phyloP scores from a whole-genome alignment of 2,888 invertebrate species.

The Clunio marinus region DNA sequence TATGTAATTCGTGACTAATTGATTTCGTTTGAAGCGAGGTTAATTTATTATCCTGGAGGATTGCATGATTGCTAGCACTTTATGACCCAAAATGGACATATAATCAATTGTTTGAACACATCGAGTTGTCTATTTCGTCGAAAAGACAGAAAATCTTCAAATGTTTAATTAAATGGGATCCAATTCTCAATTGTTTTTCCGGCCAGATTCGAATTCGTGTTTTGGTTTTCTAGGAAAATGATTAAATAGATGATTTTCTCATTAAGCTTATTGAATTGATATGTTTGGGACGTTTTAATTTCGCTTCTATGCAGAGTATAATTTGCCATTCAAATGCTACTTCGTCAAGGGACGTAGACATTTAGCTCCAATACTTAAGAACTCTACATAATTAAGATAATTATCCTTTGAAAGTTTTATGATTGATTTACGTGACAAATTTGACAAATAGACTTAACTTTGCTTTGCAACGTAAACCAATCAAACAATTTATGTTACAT shows the following conservation, averaged over 20 bases:
- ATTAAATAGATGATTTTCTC: constrained; percentile 26
- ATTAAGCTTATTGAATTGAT: constrained; percentile 30
- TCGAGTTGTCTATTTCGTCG: background rate
- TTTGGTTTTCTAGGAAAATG: constrained; percentile 11
- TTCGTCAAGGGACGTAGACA: background rate
- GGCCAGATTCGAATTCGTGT: background rate
- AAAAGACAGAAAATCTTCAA: constrained; percentile 12
- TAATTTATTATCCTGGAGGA: too few species aligned
- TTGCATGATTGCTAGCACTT: constrained; percentile 24
- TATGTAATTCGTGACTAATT: constrained; percentile 36
- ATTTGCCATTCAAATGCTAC: too few species aligned
- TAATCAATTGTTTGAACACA: constrained; percentile 15
- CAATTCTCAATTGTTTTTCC: background rate
- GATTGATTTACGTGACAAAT: constrained; percentile 35
- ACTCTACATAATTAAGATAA: constrained; percentile 5
- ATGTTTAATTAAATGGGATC: constrained; percentile 32
- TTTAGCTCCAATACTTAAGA: too few species aligned
- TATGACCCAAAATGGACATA: constrained; percentile 33
- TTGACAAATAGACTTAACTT: too few species aligned
- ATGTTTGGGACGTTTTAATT: background rate
- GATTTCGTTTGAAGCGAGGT: background rate
- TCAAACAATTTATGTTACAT: too few species aligned
- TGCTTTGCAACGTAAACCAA: too few species aligned
- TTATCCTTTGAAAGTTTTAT: background rate
- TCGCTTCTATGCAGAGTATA: too few species aligned